Evolutionary conservation across 2,797 vertebrate genomes (phyloP).

Genomic region (Prionace glauca): DNA sequence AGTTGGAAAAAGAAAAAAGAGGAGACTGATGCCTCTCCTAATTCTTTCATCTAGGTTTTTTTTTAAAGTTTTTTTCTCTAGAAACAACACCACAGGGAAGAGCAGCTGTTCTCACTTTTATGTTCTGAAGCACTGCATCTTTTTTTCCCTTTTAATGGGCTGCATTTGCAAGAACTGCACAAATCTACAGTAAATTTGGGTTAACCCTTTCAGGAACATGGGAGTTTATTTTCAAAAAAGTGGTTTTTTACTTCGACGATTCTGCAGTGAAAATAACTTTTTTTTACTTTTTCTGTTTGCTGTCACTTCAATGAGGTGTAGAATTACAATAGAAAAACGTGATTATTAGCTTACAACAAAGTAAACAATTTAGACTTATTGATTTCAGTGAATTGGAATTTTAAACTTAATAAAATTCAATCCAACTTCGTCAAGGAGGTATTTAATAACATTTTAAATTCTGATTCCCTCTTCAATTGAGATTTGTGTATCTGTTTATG

Average conservation of each 20-base stretch:
- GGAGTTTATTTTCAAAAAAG: neutral
- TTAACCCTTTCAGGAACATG: conserved; percentile 31
- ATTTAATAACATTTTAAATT: neutral
- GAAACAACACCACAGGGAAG: conserved; percentile 39
- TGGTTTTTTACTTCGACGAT: neutral
- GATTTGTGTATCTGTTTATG: neutral
- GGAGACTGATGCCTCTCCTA: conserved; percentile 29
- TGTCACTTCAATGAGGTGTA: neutral
- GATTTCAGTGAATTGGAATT: neutral
- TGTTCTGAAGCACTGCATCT: conserved; percentile 40
- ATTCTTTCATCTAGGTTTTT: conserved; percentile 38
- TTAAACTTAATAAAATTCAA: neutral
- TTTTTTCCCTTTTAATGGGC: conserved; percentile 7
- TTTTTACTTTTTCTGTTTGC: neutral
- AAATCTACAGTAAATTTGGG: neutral
- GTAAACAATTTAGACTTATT: neutral
- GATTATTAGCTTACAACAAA: neutral
- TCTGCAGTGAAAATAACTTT: neutral
- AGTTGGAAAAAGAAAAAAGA: conserved; percentile 57
- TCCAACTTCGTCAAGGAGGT: neutral
- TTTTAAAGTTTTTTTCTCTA: conserved; percentile 32
- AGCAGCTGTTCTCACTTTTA: conserved; percentile 42
- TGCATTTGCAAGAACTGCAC: conserved; percentile 19
- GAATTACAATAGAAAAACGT: neutral
- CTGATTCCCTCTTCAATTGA: neutral